A percentile compares a stretch with the other conserved stretches of the same genome.
phyloP scores from a whole-genome alignment of 1,140 invertebrate genomes.

The Drosophila arizonae region DNA sequence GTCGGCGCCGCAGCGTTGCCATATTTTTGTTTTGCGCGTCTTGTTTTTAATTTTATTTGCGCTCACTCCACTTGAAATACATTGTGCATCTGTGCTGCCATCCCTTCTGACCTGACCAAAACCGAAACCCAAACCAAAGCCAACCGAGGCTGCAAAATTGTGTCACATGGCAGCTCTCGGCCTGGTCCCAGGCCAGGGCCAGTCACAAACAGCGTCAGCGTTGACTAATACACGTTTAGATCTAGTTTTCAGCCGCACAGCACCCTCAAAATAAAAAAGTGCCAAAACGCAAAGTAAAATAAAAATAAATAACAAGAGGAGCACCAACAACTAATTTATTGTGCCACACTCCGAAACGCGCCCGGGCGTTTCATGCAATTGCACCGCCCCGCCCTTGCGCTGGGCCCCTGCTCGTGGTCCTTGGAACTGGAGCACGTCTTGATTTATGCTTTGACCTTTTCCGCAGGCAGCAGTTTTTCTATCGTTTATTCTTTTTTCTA shows the following conservation, averaged over 20 bases:
- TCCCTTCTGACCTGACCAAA: conserved; percentile 26
- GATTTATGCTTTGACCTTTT: conserved; percentile 80
- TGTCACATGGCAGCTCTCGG: conserved; percentile 46
- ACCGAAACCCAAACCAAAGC: conserved; percentile 16
- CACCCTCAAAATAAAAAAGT: neutral
- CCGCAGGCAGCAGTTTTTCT: conserved; percentile 65
- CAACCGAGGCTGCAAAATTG: conserved; percentile 30
- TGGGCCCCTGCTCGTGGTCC: neutral
- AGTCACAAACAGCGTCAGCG: conserved; percentile 59
- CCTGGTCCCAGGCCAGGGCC: conserved; percentile 53
- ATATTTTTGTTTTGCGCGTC: conserved; percentile 64
- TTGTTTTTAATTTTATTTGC: conserved; percentile 76
- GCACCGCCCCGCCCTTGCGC: conserved; percentile 31
- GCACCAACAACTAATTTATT: conserved; percentile 43
- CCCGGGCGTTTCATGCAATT: conserved; percentile 58
- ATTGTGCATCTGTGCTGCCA: conserved; percentile 56
- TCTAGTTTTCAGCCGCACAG: conserved; percentile 35
- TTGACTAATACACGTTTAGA: conserved; percentile 67
- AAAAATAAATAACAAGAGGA: conserved; percentile 5
- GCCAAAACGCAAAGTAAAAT: neutral
- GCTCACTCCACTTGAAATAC: conserved; percentile 77
- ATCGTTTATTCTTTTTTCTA: conserved; percentile 29
- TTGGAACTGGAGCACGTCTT: conserved; percentile 29
- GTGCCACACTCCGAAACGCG: conserved; percentile 23
- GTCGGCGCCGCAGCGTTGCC: conserved; percentile 72